A percentile compares a stretch with the other conserved stretches of the same genome.
Conservation (phyloP, 2,888 invertebrate species). For the Reticulitermes lucifugus region DNA sequence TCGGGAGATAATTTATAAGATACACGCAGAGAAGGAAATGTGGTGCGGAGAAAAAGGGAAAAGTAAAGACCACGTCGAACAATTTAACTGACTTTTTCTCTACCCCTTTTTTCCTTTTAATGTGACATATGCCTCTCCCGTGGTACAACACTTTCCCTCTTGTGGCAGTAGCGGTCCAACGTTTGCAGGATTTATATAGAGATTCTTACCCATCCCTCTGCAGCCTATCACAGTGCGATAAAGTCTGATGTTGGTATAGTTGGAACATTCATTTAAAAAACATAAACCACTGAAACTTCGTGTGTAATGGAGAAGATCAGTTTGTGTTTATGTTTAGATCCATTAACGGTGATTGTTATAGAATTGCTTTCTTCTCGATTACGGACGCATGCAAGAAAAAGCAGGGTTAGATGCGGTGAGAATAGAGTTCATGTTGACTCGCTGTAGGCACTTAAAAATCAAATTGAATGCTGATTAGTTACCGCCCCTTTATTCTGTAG, state of each 20-base stretch:
- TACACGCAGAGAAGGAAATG: background rate
- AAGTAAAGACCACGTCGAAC: background rate
- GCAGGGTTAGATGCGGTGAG: no score
- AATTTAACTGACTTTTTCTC: slow-evolving; percentile 7
- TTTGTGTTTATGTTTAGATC: no score
- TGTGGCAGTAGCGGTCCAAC: background rate
- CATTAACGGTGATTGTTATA: no score
- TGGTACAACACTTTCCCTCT: background rate
- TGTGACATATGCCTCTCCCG: background rate
- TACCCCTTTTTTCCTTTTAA: background rate
- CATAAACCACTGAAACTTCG: background rate
- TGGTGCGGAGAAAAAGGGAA: background rate
- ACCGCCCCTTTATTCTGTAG: no score
- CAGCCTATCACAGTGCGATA: background rate
- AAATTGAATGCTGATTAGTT: no score
- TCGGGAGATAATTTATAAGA: background rate
- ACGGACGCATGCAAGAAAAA: no score
- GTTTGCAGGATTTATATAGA: background rate
- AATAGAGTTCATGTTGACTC: no score
- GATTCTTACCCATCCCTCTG: background rate
- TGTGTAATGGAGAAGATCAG: background rate
- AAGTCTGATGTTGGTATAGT: background rate
- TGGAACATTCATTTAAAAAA: background rate
- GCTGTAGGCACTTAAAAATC: no score
- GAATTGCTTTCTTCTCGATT: no score